Evolutionary conservation across 2,888 invertebrate species (phyloP).

Genomic region (Pecten maximus): DNA sequence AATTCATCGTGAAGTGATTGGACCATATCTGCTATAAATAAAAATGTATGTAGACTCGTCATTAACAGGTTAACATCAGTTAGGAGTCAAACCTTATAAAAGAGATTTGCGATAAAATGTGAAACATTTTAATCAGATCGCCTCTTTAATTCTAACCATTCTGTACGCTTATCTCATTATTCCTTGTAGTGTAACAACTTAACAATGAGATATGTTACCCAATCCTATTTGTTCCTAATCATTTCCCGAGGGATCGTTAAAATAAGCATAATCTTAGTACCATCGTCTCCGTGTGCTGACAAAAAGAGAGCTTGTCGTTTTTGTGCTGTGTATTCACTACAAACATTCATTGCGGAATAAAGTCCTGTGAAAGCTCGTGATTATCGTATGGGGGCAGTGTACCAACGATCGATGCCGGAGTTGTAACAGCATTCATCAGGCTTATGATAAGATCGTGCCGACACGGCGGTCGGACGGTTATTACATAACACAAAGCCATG

Average conservation of each 20-base stretch:
- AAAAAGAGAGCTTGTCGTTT: background rate
- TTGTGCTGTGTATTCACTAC: constrained; percentile 6
- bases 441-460: constrained; percentile 13
- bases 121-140: background rate
- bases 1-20: background rate
- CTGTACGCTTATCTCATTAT: background rate
- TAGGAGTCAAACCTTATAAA: background rate
- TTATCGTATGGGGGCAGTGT: background rate
- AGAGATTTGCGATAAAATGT: background rate
- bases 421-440: constrained; percentile 6
- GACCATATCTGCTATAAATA: background rate
- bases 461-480: background rate
- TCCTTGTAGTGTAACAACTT: background rate
- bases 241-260: background rate
- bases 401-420: background rate
- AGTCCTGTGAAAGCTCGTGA: background rate
- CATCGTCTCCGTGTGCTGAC: background rate
- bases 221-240: background rate
- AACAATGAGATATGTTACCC: background rate
- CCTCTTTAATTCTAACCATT: background rate
- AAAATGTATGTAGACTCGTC: background rate
- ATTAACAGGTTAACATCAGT: background rate
- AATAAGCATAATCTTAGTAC: background rate
- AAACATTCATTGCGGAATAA: background rate
- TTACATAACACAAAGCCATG: constrained; percentile 5